phyloP scores from a whole-genome alignment of 2,797 vertebrate genomes.

The Leucoraja ocellata region DNA sequence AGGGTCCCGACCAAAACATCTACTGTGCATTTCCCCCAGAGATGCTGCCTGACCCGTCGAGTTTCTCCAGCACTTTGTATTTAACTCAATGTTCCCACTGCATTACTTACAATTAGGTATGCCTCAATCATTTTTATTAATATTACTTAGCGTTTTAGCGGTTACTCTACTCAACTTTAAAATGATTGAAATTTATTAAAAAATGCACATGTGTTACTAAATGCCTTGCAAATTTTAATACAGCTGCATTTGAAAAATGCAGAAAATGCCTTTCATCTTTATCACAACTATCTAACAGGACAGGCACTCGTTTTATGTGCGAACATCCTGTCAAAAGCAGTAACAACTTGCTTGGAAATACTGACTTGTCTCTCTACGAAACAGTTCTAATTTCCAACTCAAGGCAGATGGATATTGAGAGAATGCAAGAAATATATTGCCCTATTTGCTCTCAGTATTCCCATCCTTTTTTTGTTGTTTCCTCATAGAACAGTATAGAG shows the following conservation, averaged over 20 bases:
- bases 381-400: no score
- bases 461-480: not conserved
- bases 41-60: no score
- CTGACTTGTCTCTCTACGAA: no score
- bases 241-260: not conserved
- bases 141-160: not conserved
- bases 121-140: not conserved
- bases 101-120: not conserved
- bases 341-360: not conserved
- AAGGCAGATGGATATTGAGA: no score
- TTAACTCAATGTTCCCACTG: not conserved
- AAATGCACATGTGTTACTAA: no score
- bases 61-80: no score
- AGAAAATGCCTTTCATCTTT: not conserved
- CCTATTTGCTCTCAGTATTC: not conserved
- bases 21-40: no score
- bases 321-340: not conserved
- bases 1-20: no score
- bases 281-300: not conserved
- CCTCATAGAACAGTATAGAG: no score
- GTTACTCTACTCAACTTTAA: not conserved
- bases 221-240: not conserved
- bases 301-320: not conserved
- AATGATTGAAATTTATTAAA: not conserved
- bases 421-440: not conserved